Base-by-base conservation (phyloP, 2,113 vertebrate genomes). In the Urocitellus parryii region DNA sequence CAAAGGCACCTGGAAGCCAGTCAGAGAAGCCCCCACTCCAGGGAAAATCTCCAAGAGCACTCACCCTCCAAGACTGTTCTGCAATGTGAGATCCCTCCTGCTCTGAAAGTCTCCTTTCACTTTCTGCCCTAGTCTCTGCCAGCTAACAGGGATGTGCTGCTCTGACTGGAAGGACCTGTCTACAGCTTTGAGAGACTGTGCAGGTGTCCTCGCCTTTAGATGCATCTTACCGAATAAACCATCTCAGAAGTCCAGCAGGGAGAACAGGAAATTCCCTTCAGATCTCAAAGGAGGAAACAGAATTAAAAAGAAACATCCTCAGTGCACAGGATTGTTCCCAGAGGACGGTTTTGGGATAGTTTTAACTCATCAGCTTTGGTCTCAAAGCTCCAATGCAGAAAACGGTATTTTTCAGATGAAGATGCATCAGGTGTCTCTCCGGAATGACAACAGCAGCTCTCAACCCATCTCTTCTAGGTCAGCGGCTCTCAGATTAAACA, bases 101-200 rank as follows among this genome's bases (percentile, higher is more conserved):
- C 22, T 27, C 39, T n/a, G n/a, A 14, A 73, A 20, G 45, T 10
- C 37, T 39, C 22, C 5, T 45, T 56, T 13, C 13, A 25, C 5
- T 25, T n/a, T 34, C 29, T 22, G 14, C 12, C 14, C 2, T 10
- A 8, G 25, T 29, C 42, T 48, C 24, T 12, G 20, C 14, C 5
- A 10, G 24, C 29, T 9, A 9, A 22, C n/a, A 74, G 53, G 17
- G 29, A 10, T 2, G 16, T 4, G 0, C 6, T 20, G 11, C 29
- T 37, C 42, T 63, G n/a, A 5, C 22, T 11, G 45, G 45, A 45
- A 9, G 45, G 45, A 45, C 45, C 45, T 45, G 8, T 45, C 45
- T 8, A 45, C 8, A 45, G 45, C 18, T 42, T 42, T 7, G 34
- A 29, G 51, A 9, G 3, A 3, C 32, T 16, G 37, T 12, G 5